phyloP scores from a whole-genome alignment of 2,797 vertebrate species.

The Artibeus jamaicensis region DNA sequence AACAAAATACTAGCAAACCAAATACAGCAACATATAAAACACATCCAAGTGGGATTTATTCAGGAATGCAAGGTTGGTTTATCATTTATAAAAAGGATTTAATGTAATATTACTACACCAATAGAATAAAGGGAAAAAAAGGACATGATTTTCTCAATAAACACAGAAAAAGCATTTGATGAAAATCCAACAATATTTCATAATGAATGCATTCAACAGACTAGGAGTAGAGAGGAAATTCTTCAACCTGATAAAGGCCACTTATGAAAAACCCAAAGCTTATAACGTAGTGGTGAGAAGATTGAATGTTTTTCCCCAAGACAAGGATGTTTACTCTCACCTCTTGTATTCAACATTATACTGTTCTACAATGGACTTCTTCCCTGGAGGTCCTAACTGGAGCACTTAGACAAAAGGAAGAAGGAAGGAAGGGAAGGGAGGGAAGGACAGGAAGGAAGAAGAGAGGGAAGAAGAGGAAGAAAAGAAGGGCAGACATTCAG shows the following conservation, averaged over 20 bases:
- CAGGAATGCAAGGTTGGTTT: too few relatives aligned
- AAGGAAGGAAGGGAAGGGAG: neutral
- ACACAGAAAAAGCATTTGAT: too few relatives aligned
- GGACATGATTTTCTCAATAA: too few relatives aligned
- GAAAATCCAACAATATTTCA: too few relatives aligned
- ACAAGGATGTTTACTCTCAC: neutral
- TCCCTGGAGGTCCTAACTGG: neutral
- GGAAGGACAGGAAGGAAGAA: neutral
- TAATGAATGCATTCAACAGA: too few relatives aligned
- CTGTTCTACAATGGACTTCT: neutral
- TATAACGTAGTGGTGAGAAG: neutral
- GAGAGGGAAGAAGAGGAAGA: neutral
- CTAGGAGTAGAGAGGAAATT: too few relatives aligned
- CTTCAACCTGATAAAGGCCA: too few relatives aligned
- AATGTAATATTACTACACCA: too few relatives aligned
- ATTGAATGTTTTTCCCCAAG: neutral
- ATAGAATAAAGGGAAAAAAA: too few relatives aligned
- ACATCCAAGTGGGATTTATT: neutral
- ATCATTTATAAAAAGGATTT: too few relatives aligned
- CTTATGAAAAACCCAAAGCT: neutral
- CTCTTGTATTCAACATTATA: neutral
- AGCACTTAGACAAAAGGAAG: too few relatives aligned
- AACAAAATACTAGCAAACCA: neutral
- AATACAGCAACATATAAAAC: neutral
- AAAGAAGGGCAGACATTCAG: neutral